Evolutionary conservation across 2,797 vertebrate species (phyloP).

Genomic region (Menidia menidia): DNA sequence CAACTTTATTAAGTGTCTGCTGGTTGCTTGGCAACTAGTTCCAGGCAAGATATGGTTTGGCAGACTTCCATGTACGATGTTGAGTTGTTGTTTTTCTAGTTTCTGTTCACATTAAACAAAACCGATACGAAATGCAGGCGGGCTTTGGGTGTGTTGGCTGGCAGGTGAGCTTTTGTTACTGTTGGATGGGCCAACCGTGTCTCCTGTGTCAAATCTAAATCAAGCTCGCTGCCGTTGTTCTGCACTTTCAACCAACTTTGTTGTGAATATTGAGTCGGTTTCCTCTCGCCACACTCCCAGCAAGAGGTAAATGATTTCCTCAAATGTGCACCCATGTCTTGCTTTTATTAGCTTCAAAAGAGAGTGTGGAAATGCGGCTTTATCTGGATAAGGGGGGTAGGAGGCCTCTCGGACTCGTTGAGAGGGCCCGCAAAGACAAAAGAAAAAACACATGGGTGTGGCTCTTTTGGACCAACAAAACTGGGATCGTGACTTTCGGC

Average conservation of each 20-base stretch:
- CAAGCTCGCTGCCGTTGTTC: not conserved
- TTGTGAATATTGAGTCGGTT: not conserved
- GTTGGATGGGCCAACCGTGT: not conserved
- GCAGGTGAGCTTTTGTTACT: not conserved
- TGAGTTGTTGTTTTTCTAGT: not conserved
- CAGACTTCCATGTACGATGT: slow-evolving; percentile 13
- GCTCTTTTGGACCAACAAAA: not conserved
- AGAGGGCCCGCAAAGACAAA: not conserved
- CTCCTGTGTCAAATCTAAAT: not conserved
- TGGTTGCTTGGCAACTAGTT: slow-evolving; percentile 43
- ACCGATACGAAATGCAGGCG: not conserved
- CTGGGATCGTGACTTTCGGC: not conserved
- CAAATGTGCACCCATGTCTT: not conserved
- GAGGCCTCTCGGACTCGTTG: not conserved
- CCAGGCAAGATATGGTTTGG: slow-evolving; percentile 10
- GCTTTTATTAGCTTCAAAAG: not conserved
- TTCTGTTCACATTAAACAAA: slow-evolving; percentile 18
- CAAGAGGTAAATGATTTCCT: not conserved
- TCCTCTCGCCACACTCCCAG: slow-evolving; percentile 5
- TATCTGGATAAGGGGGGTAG: not conserved
- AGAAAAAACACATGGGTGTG: not conserved
- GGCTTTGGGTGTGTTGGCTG: not conserved
- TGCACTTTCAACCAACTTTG: not conserved
- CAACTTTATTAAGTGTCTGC: slow-evolving; percentile 25
- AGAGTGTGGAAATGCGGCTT: too few species aligned